Evolutionary conservation across 2,888 invertebrate species (phyloP).

Genomic region (Alsophila aescularia): DNA sequence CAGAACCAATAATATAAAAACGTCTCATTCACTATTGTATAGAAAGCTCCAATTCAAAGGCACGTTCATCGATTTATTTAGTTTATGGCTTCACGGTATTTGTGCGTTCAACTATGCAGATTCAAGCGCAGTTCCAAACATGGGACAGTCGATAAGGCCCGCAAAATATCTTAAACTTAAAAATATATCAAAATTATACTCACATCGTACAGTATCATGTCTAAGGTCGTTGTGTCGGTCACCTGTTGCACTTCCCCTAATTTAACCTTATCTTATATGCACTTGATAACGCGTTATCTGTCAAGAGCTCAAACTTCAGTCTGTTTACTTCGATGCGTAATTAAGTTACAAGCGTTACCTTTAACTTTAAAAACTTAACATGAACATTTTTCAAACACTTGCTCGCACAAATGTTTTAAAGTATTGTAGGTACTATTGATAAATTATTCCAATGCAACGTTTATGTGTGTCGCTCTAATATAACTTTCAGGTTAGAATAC

Average conservation of each 20-base stretch:
- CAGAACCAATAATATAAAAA: no score
- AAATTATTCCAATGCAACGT: background rate
- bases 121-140: no score
- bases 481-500: constrained; percentile 1
- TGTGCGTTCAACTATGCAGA: no score
- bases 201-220: constrained; percentile 78
- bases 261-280: constrained; percentile 15
- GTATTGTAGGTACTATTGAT: no score
- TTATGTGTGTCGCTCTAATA: constrained; percentile 2
- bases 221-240: constrained; percentile 54
- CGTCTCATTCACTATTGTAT: no score
- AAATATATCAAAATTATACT: no score
- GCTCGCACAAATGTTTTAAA: background rate
- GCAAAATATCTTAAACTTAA: no score
- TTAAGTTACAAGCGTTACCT: background rate
- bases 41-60: no score
- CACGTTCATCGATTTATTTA: no score
- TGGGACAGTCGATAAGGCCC: no score
- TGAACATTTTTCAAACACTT: background rate
- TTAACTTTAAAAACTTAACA: background rate
- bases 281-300: constrained; percentile 21
- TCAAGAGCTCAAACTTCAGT: constrained; percentile 11
- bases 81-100: no score
- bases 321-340: constrained; percentile 21
- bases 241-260: constrained; percentile 68